Base-by-base conservation (phyloP, 2,113 vertebrate species). In the Corapipo altera region DNA sequence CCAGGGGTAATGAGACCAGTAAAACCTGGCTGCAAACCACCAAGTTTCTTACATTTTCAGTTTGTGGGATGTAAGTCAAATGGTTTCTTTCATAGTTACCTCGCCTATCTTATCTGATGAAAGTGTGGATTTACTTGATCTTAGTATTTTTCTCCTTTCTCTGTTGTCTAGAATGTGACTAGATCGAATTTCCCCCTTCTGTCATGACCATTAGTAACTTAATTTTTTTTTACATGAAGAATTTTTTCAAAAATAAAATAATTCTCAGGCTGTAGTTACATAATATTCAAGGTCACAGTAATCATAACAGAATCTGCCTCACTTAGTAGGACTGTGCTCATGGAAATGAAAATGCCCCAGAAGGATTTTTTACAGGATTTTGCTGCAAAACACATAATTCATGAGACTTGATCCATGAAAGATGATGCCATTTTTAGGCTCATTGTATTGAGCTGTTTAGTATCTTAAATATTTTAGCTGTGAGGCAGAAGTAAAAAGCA, bases 101-200 rank as follows among this genome's bases (percentile, higher is more conserved):
- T 94, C 85, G 66, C 43, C 23, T 94, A 70, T 80, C 71, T 93
- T 96, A 85, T 83, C 85, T 93, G 89, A 59, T 88, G 39, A 71
- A 96, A 76, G 49, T 1, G 1, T 30, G 46, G 5, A 13, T 88
- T 64, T 69, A 52, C 66, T 73, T 21, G 73, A 2, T 44, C 26
- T 62, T 61, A 91, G 8, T 49, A 55, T 88, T 93, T 82, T 94
- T 69, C 51, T 88, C 32, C 37, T 76, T 91, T 93, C 46, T 91
- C 41, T 94, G 59, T 80, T 90, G 67, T 77, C 55, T 80, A 83
- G 55, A 95, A 94, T 86, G 59, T 57, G 82, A 57, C 51, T 52
- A 48, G 91, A 90, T 96, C 92, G 80, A 77, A 90, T 90, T 96
- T 96, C 85, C 22, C 9, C 35, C 65, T 83, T 92, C 91, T 95